Evolutionary conservation across 2,797 vertebrate genomes (phyloP), one percentile per base, ranked within the genome.

Genomic region (Enteromius mattozi): DNA sequence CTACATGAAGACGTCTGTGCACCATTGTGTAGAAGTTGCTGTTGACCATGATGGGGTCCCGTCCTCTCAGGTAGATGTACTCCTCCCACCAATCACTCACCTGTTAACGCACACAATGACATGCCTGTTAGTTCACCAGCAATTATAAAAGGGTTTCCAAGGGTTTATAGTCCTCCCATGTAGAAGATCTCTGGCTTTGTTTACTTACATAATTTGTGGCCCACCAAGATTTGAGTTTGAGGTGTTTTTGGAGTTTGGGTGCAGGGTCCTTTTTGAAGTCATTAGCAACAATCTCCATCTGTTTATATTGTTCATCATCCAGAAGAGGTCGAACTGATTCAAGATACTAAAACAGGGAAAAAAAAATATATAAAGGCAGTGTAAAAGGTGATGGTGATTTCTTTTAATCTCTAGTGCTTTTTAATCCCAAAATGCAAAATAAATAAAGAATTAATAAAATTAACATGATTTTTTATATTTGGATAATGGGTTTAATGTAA

Each of bases 31-130:
- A 99, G 88, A 97, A 99, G 93, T 99, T 99, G 92, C 98, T 99
- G 94, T 99, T 99, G 87, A 99, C 98, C 97, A 98, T 97, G 89
- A 99, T 92, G 0, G 98, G 97, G 80, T 92, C 90, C 37, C 98
- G 93, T 85, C 98, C 92, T 2, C 96, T 94, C 30, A 99, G 95
- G 91, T 99, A 99, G 89, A 99, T 92, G 82, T 96, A 99, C 71
- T 98, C 96, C 90, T 99, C 98, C 98, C 98, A 99, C 98, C 98
- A 99, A 92, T 99, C 98, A 37, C 97, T 98, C 79, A 99, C 98
- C 98, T 99, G 86, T 1, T 33, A 17, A 85, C 13, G 79, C 9
- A 86, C 35, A 80, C 24, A 84, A 13, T 24, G 9, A 6, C 7
- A 47, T 5, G 1, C 13, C 35, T 59, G 9, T 24, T 27, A 17